Conservation (phyloP, 92 coral and sea anemone species). For the Palythoa grandiflora region DNA sequence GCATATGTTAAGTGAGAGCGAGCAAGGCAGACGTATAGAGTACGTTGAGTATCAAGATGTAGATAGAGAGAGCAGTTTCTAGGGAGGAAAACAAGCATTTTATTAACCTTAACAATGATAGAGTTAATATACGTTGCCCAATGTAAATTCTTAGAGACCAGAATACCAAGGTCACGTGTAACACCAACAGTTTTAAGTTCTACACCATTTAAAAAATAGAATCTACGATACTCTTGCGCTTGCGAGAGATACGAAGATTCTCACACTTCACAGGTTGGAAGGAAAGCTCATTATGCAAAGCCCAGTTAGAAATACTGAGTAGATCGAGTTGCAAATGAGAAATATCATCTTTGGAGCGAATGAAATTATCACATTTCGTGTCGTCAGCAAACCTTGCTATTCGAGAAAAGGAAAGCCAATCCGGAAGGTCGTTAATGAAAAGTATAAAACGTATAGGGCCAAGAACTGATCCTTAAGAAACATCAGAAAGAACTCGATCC, state of each 20-base stretch:
- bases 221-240: conserved; percentile 5
- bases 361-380: conserved; percentile 53
- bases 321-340: conserved; percentile 25
- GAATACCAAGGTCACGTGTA: conserved; percentile 51
- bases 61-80: conserved; percentile 28
- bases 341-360: conserved; percentile 22
- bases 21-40: conserved; percentile 40
- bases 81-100: conserved; percentile 48
- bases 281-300: conserved; percentile 30
- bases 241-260: conserved; percentile 8
- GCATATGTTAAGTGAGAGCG: conserved; percentile 43
- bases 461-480: background rate
- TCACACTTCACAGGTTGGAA: conserved; percentile 33
- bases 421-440: conserved; percentile 41
- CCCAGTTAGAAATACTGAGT: too few species aligned
- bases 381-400: conserved; percentile 59
- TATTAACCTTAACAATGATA: conserved; percentile 35
- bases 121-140: conserved; percentile 40
- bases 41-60: conserved; percentile 29
- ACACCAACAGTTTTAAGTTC: conserved; percentile 32
- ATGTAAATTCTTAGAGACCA: conserved; percentile 19
- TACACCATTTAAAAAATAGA: conserved; percentile 25
- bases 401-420: conserved; percentile 35
- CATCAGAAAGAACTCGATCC: too few species aligned
- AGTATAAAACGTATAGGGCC: background rate